Evolutionary conservation across 2,113 vertebrate species (phyloP).

Genomic region (Pseudorasbora parva): DNA sequence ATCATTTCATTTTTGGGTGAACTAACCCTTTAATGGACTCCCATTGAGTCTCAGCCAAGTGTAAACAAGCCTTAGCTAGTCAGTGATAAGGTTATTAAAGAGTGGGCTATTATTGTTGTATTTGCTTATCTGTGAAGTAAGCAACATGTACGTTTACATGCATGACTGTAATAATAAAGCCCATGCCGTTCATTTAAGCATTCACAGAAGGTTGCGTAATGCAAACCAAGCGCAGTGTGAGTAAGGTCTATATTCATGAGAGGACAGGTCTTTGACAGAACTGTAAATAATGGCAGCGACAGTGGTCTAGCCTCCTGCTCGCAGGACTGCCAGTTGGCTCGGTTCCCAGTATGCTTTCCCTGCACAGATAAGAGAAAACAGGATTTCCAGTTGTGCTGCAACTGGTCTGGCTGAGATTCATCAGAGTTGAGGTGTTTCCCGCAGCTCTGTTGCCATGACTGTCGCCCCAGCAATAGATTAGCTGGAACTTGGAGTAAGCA

Average conservation of each 20-base stretch:
- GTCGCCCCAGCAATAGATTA: conserved; percentile 41
- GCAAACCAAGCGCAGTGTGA: background rate
- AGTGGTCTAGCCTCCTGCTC: background rate
- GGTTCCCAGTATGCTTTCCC: conserved; percentile 65
- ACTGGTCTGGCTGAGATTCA: conserved; percentile 58
- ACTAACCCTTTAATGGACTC: too few species aligned
- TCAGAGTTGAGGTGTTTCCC: conserved; percentile 54
- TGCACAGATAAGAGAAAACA: conserved; percentile 73
- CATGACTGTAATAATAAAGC: background rate
- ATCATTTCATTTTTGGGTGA: too few species aligned
- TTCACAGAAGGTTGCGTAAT: background rate
- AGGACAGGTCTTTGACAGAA: conserved; percentile 4
- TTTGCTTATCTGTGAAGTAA: background rate
- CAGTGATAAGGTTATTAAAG: background rate
- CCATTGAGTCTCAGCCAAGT: background rate
- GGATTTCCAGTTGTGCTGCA: conserved; percentile 69
- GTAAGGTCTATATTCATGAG: background rate
- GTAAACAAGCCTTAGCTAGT: background rate
- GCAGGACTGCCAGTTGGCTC: conserved; percentile 68
- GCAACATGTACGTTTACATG: background rate
- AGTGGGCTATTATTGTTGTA: background rate
- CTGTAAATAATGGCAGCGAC: conserved; percentile 8
- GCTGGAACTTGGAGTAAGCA: conserved; percentile 38
- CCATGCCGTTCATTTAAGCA: background rate
- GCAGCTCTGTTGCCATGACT: conserved; percentile 38